Percentiles rank a stretch among this genome's conserved stretches.
These are phyloP conservation scores for Petrocephalus schoutedeni DNA, from an alignment of 2,797 vertebrate species.

Conservation along the genomic window DNA sequence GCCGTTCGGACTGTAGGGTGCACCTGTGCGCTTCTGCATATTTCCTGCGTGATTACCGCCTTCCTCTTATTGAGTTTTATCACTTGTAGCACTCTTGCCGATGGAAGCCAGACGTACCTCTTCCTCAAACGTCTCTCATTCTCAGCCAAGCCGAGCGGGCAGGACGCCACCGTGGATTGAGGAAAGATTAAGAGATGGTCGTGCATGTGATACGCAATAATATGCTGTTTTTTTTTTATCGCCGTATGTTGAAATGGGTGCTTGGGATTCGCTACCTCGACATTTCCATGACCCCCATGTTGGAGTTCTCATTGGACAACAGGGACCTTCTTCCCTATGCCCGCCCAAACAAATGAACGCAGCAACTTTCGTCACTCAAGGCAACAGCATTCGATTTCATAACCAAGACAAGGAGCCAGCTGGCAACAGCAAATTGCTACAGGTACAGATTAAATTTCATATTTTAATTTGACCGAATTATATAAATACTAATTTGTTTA, in stretches of 20 bases:
- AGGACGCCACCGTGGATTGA: neutral
- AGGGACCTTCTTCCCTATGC: neutral
- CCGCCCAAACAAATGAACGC: neutral
- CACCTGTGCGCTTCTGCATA: neutral
- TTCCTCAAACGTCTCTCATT: neutral
- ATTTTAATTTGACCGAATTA: conserved; percentile 17
- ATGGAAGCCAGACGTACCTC: neutral
- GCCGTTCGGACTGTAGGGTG: neutral
- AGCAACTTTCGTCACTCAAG: neutral
- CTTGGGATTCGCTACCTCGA: neutral
- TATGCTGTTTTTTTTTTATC: neutral
- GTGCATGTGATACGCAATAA: neutral
- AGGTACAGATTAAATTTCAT: conserved; percentile 12
- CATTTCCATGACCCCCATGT: neutral
- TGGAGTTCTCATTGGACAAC: neutral
- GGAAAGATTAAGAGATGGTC: neutral
- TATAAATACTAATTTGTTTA: conserved; percentile 13
- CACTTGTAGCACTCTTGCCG: neutral
- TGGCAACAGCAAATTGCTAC: neutral
- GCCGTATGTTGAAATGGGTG: neutral
- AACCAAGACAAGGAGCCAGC: neutral
- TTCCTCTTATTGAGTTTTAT: neutral
- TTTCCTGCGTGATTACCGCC: neutral
- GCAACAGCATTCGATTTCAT: conserved; percentile 8
- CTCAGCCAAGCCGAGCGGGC: neutral